Base-by-base conservation (phyloP, 2,888 invertebrate species). In the Aphidius colemani region DNA sequence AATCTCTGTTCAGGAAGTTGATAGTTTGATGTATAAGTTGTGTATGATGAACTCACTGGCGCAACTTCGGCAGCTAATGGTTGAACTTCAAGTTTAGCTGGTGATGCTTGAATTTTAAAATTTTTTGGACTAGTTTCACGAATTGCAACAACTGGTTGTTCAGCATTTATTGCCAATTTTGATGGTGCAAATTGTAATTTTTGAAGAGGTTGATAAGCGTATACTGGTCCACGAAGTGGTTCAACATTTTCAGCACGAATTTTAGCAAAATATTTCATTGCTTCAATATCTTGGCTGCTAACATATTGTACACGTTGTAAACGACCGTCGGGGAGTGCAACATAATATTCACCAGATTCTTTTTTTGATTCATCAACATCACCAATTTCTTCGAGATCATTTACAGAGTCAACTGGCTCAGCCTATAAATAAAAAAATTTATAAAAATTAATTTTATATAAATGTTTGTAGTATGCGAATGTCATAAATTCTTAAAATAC, bases 211-310 rank as follows among this genome's bases (percentile, higher is more conserved):
- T 76, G 64, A 69, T 82, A 69, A 74, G 87, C 86, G 76, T 88
- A 89, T 51, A 89, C 86, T 43, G 87, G 88, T 55, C 88, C 84
- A 7, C 85, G 85, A 13, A 89, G 88, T 0, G 88, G 88, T 63
- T 88, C 87, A 66, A 89, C 88, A 70, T 86, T 85, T 72, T 84
- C 86, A 75, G 89, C 89, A 58, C 86, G 87, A 65, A 89, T 84
- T 71, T 86, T 85, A 8, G 89, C 89, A 48, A 86, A 86, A 74
- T 88, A 88, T 18, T 86, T 88, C 88, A 89, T 89, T 61, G 88
- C 88, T 45, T 78, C 79, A 50, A 78, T 67, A 72, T 85, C 83
- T 68, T 85, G 82, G n/a, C 79, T 78, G 74, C 88, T 88, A 65
- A 85, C 83, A 80, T 87, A 89, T 70, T 85, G 85, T 10, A 89